These are phyloP conservation scores for Gallinago media DNA, from an alignment of 2,113 vertebrate species.

Conservation along the genomic window DNA sequence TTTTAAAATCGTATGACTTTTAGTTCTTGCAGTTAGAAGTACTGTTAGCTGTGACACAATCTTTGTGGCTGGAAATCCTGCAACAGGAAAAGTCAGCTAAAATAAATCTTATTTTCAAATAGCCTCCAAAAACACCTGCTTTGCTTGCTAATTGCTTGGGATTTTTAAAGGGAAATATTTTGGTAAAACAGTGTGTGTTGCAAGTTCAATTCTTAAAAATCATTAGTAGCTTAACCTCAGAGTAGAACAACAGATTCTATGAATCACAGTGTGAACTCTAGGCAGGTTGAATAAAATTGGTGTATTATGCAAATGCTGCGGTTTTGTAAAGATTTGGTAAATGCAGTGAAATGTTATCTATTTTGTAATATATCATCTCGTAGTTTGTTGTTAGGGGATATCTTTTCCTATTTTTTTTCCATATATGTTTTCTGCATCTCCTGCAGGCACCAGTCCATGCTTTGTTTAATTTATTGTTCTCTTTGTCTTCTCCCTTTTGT, in stretches of 20 bases:
- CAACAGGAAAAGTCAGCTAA: constrained; percentile 81
- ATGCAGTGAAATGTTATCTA: background rate
- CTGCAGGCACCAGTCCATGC: background rate
- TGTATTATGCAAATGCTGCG: background rate
- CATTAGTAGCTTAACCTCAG: background rate
- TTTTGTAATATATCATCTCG: background rate
- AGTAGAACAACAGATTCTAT: background rate
- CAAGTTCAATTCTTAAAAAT: background rate
- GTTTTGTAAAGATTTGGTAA: background rate
- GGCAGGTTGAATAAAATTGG: background rate
- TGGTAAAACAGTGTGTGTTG: background rate
- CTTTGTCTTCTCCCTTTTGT: background rate
- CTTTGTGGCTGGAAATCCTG: constrained; percentile 81
- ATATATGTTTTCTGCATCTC: background rate
- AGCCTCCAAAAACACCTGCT: background rate
- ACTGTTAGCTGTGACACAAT: constrained; percentile 77
- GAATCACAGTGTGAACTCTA: background rate
- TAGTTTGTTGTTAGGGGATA: background rate
- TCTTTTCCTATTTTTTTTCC: background rate
- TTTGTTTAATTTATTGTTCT: background rate
- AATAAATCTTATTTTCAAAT: background rate
- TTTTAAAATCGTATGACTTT: background rate
- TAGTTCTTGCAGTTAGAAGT: constrained; percentile 81
- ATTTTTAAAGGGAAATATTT: background rate
- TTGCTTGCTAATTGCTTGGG: background rate